Base-by-base conservation (phyloP, 2,797 vertebrate species). In the Xenentodon cancila region DNA sequence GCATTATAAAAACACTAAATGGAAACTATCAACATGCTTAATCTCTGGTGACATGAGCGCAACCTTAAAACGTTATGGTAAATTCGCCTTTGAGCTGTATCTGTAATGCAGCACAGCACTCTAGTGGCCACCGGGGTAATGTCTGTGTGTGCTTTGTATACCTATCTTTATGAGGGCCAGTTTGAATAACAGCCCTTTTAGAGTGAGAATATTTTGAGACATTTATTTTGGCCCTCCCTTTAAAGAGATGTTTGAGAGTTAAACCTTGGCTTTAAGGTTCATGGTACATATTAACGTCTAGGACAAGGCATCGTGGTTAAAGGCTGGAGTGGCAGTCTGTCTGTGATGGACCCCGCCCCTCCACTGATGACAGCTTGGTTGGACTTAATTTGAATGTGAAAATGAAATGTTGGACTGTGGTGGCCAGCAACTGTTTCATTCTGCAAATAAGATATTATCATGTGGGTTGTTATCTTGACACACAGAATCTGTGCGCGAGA, bases 41-140 rank as follows among this genome's bases (percentile, higher is more conserved):
- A 71, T 80, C 76, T 52, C 72, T 50, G 12, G 40, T 49, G 79
- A 43, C 47, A 19, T 49, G 46, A 75, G 64, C 59, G 60, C 25
- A 75, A 72, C 68, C 79, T 85, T 61, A 65, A 87, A 79, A 88
- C 79, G 75, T 87, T 81, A 87, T 19, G 66, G 56, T 76, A 77
- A 75, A 80, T 80, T 68, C 16, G 20, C 59, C 73, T 80, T 80
- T 80, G 64, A 83, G 69, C 71, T 77, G 66, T 55, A 92, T 92
- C 84, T 84, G 88, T 85, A 92, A 92, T 92, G 85, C 91, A 91
- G 88, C 92, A 94, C 90, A 92, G 93, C 93, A 92, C 92, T 93
- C 93, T 94, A 93, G 93, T 94, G 93, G 92, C 82, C 89, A 89
- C 84, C 63, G 61, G 79, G 80, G 88, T 89, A 92, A 91, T 77